Conservation (phyloP, 1,140 invertebrate genomes). For the Pseudomyrmex sp. region DNA sequence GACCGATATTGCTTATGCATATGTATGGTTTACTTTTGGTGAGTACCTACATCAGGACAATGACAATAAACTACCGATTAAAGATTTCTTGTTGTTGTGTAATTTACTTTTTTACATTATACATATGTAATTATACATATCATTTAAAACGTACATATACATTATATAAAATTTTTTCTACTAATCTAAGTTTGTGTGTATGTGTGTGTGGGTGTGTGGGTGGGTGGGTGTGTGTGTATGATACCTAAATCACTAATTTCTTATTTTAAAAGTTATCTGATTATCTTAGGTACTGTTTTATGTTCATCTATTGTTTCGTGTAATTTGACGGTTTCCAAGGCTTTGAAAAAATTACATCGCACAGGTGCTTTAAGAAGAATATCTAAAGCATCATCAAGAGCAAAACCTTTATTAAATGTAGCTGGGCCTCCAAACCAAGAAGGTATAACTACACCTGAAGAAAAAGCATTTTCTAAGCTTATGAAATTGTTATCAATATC, state of each 20-base stretch:
- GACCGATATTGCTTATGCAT: slow-evolving; percentile 90
- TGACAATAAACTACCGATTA: not conserved
- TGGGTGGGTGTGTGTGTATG: too few species aligned
- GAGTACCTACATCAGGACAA: slow-evolving; percentile 70
- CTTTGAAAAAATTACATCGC: slow-evolving; percentile 88
- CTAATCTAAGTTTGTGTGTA: not conserved
- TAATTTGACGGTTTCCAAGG: slow-evolving; percentile 92
- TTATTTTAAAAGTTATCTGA: not conserved
- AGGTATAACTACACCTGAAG: slow-evolving; percentile 89
- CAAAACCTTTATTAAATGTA: slow-evolving; percentile 79
- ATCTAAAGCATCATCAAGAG: slow-evolving; percentile 78
- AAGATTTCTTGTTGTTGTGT: not conserved
- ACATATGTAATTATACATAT: not conserved
- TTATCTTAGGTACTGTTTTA: slow-evolving; percentile 88
- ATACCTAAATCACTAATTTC: too few species aligned
- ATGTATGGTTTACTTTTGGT: slow-evolving; percentile 92
- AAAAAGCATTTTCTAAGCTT: slow-evolving; percentile 92
- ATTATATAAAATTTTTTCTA: not conserved
- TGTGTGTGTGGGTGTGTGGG: too few species aligned
- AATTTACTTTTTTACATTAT: not conserved
- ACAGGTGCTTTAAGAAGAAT: slow-evolving; percentile 81
- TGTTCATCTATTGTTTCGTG: slow-evolving; percentile 92
- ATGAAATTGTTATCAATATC: slow-evolving; percentile 93
- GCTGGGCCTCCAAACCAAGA: slow-evolving; percentile 74
- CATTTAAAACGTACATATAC: not conserved